A percentile compares a stretch with the other conserved stretches of the same genome.
These are phyloP conservation scores for Folsomia manolachei DNA, from an alignment of 2,888 invertebrate genomes.

Conservation along the genomic window DNA sequence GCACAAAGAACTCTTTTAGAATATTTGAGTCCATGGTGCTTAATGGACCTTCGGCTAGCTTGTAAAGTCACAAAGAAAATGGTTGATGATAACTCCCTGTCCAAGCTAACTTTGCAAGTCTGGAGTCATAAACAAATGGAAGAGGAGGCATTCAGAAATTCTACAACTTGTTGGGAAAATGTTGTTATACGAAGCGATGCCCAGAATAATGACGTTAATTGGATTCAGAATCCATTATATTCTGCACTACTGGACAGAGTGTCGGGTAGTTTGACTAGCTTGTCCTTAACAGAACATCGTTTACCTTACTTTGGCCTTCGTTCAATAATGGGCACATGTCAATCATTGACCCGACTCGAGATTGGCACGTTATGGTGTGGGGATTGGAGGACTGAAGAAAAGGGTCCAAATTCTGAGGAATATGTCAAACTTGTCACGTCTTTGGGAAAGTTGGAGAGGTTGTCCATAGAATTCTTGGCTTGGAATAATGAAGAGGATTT, in stretches of 20 bases:
- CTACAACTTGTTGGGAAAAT: not conserved
- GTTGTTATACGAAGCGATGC: constrained; percentile 11
- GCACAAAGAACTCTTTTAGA: not conserved
- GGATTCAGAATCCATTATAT: constrained; percentile 9
- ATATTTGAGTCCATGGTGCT: not conserved
- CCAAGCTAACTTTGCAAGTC: not conserved
- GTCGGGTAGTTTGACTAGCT: not conserved
- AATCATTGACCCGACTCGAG: not conserved
- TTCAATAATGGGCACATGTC: not conserved
- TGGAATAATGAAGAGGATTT: constrained; percentile 9
- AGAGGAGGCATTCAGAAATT: not conserved
- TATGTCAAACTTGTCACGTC: not conserved
- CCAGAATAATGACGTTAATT: not conserved
- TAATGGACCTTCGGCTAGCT: constrained; percentile 11
- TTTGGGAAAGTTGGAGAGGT: not conserved
- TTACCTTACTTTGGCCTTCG: not conserved
- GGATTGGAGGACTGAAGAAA: not conserved
- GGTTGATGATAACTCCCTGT: constrained; percentile 5
- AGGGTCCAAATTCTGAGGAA: not conserved
- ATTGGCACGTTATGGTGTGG: not conserved
- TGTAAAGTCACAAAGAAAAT: not conserved
- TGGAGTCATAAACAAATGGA: not conserved
- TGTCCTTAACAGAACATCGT: not conserved
- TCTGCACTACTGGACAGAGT: constrained; percentile 3
- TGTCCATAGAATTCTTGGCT: not conserved